These are phyloP conservation scores for Apodemia duryi DNA, from an alignment of 2,888 invertebrate genomes.

Conservation along the genomic window DNA sequence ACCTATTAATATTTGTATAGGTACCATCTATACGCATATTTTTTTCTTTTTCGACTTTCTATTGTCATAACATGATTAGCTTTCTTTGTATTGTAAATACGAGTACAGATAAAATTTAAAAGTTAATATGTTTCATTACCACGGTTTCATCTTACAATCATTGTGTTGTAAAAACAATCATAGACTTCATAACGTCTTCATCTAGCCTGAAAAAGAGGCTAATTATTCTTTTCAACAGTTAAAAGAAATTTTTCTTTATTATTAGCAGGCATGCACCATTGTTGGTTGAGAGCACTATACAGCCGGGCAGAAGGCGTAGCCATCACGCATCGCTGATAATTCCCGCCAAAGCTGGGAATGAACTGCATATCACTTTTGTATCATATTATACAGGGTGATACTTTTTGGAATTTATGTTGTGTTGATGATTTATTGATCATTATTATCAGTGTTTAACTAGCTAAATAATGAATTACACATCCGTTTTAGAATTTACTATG, in stretches of 20 bases:
- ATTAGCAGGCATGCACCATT: conserved; percentile 30
- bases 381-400: conserved; percentile 33
- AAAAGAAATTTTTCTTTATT: conserved; percentile 14
- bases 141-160: not conserved
- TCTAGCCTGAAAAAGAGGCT: conserved; percentile 27
- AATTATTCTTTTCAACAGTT: conserved; percentile 31
- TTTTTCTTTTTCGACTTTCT: no score
- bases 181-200: not conserved
- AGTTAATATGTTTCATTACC: not conserved
- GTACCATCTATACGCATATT: no score
- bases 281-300: conserved; percentile 27
- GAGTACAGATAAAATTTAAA: no score
- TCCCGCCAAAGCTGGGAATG: conserved; percentile 52
- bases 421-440: no score
- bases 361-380: conserved; percentile 51
- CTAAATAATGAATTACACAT: no score
- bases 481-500: no score
- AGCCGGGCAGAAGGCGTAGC: conserved; percentile 27
- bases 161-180: not conserved
- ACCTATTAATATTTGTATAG: no score
- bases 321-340: conserved; percentile 54
- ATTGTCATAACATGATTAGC: no score
- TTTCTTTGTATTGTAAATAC: no score
- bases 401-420: conserved; percentile 9
- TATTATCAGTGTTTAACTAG: no score